Evolutionary conservation across 2,888 invertebrate species (phyloP), one percentile per base, ranked within the genome.

Genomic region (Lycaena phlaeas): DNA sequence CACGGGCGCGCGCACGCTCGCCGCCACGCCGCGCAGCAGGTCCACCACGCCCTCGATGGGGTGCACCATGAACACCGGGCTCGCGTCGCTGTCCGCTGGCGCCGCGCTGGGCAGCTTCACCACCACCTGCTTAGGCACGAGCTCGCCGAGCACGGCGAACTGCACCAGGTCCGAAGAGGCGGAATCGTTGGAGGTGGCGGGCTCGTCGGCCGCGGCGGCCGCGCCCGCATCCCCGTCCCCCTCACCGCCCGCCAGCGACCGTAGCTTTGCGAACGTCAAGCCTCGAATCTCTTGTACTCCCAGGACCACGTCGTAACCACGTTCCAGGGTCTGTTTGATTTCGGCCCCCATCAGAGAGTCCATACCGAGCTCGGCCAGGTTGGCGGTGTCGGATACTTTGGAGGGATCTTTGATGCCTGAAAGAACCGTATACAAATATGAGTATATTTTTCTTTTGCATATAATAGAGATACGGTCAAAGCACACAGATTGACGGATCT

Each of bases 341-440:
- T 99, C 99, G 1, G 98, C 97, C 31, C 97, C 97, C 98, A 98
- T 98, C 52, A 99, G 84, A 1, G 98, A 98, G 70, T 99, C 98
- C 91, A 99, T 95, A 46, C 98, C 98, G 27, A 99, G 88, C 72
- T 99, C 98, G 17, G 96, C 95, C 34, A 99, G 84, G 28, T 92
- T 92, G 3, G 93, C 89, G 17, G 88, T 87, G 28, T 89, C 87
- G 46, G 94, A 68, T 18, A 97, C 87, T 46, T 92, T 91, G 53
- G 88, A 89, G 0, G 90, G 82, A 61, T 98, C 96, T 70, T 96
- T 95, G 59, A 98, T 90, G 45, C 95, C 93, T 87, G 68, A n/a
- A n/a, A n/a, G n/a, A n/a, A n/a, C n/a, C n/a, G n/a, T n/a, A n/a
- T n/a, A n/a, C n/a, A n/a, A n/a, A n/a, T n/a, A n/a, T n/a, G n/a